These are phyloP conservation scores for Nycticryphes semicollaris DNA, from an alignment of 2,113 vertebrate genomes.

Conservation along the genomic window DNA sequence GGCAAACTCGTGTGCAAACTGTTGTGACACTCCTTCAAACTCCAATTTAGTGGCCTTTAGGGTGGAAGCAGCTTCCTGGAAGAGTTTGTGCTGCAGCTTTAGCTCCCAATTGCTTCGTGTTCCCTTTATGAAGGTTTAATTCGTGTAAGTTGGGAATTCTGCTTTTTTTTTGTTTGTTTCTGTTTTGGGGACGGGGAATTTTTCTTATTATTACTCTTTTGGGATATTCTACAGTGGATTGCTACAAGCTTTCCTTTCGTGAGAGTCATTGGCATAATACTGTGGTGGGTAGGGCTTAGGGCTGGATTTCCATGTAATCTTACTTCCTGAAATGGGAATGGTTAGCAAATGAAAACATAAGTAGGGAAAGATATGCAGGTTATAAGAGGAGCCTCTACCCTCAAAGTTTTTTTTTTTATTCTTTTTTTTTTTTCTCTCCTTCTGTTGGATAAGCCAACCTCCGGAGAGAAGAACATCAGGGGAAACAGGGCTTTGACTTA, in stretches of 20 bases:
- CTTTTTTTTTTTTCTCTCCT: background rate
- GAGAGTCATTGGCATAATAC: background rate
- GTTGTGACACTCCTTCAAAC: background rate
- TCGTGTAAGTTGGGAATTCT: conserved; percentile 13
- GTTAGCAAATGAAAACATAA: conserved; percentile 29
- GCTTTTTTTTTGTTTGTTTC: background rate
- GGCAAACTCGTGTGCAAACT: background rate
- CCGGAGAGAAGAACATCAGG: conserved; percentile 6
- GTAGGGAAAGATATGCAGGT: background rate
- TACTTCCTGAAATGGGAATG: background rate
- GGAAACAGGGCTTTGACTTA: conserved; percentile 42
- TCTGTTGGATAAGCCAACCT: background rate
- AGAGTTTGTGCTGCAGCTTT: background rate
- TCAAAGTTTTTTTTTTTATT: background rate
- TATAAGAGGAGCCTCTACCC: conserved; percentile 26
- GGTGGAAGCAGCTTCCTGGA: background rate
- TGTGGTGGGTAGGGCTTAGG: conserved; percentile 44
- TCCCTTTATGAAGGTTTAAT: conserved; percentile 45
- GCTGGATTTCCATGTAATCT: conserved; percentile 24
- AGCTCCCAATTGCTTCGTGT: background rate
- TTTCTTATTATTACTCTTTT: background rate
- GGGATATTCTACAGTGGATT: background rate
- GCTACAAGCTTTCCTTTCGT: background rate
- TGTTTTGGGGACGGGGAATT: background rate
- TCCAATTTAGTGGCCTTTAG: background rate